Evolutionary conservation across 2,888 invertebrate species (phyloP), one percentile per base, ranked within the genome.

Genomic region (Cephus rjabovi): DNA sequence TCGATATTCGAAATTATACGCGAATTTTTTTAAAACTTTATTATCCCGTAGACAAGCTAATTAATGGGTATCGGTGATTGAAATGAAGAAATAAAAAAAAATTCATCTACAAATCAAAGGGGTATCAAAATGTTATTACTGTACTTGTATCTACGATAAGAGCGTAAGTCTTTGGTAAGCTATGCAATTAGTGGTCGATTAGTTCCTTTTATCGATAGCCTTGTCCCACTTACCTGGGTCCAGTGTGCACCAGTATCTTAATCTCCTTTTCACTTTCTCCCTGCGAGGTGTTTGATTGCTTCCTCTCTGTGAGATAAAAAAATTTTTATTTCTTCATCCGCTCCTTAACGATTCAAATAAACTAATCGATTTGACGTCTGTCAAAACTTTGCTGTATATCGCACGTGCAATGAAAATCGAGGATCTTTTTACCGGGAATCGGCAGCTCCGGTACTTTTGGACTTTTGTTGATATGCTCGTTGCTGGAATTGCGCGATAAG

Each of bases 401-500:
- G 23, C 1, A 23, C 23, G 12, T 2, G 31, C 4, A 2, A 35
- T 34, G 23, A n/a, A 34, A 35, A 23, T 35, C 34, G 12, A 35
- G 0, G 12, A 74, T 35, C 6, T 56, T 9, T n/a, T 11, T 75
- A 86, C 85, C 88, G 82, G 84, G 37, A 9, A 81, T 69, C 12
- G 77, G n/a, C 2, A 6, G 56, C 69, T 89, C 90, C 23, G 86
- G 77, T 11, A 84, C 79, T 79, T 89, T 91, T 1, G 85, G 85
- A 75, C 84, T 86, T 70, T 88, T 91, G 79, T 83, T 86, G 77
- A 89, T 86, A 3, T 89, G 82, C 77, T 91, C 91, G 83, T 88
- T 89, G 81, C 91, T 91, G 81, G 89, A 90, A 79, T 90, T 89
- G 31, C 91, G 86, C 88, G 94, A 94, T 81, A 94, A 92, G 88